Percentiles rank a stretch among this genome's conserved stretches.
These are phyloP conservation scores for Phyllotis vaccarum DNA, from an alignment of 2,797 vertebrate species.

Conservation along the genomic window DNA sequence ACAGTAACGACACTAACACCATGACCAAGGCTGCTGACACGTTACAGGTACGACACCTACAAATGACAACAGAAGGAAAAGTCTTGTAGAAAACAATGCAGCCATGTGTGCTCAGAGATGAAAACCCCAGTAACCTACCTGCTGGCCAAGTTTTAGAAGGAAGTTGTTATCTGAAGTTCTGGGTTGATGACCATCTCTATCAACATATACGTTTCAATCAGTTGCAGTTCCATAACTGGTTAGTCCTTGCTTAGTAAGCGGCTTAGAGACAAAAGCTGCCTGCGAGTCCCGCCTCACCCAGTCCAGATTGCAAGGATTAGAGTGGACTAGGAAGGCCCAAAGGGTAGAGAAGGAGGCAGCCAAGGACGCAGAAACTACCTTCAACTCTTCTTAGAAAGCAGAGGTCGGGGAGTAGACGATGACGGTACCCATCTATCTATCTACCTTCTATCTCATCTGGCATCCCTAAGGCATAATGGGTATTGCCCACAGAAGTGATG, in stretches of 20 bases:
- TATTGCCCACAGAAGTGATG: background rate
- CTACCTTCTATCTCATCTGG: background rate
- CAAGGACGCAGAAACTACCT: background rate
- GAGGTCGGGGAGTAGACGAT: background rate
- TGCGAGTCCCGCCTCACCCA: background rate
- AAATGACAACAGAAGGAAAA: background rate
- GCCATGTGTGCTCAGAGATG: background rate
- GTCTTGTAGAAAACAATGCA: constrained; percentile 47
- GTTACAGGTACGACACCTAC: background rate
- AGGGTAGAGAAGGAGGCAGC: background rate
- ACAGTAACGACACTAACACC: background rate
- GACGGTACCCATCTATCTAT: background rate
- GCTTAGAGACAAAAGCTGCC: background rate
- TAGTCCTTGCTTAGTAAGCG: background rate
- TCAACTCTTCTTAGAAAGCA: background rate
- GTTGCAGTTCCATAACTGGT: background rate
- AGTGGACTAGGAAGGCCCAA: background rate
- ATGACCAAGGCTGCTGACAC: background rate
- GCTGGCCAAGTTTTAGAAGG: background rate
- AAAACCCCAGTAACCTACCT: background rate
- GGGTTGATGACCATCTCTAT: background rate
- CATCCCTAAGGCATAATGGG: background rate
- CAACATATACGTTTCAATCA: background rate
- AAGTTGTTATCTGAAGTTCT: background rate
- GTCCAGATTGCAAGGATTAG: too few species aligned